Conservation (phyloP, 2,888 invertebrate species). For the Margaritifera margaritifera region DNA sequence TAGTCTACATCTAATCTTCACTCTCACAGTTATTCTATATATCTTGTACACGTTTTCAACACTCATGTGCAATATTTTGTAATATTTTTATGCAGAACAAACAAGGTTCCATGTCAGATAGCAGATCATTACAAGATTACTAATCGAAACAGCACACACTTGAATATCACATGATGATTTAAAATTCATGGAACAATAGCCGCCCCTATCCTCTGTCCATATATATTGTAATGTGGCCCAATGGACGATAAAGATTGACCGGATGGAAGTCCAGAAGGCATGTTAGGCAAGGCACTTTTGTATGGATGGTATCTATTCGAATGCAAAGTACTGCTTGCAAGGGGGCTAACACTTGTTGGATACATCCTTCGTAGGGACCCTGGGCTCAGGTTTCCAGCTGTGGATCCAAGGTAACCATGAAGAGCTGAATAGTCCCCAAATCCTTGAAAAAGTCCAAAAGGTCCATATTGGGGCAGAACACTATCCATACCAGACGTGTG, state of each 20-base stretch:
- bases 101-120: too few species aligned
- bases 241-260: slow-evolving; percentile 79
- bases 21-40: too few species aligned
- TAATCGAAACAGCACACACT: too few species aligned
- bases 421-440: slow-evolving; percentile 23
- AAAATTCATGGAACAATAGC: slow-evolving; percentile 49
- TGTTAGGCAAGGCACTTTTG: slow-evolving; percentile 79
- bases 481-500: slow-evolving; percentile 79
- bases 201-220: slow-evolving; percentile 77
- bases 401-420: slow-evolving; percentile 30
- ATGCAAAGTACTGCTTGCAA: slow-evolving; percentile 80
- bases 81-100: too few species aligned
- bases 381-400: slow-evolving; percentile 69
- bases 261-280: slow-evolving; percentile 72
- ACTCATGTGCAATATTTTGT: too few species aligned
- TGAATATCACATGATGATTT: not conserved
- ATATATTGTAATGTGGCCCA: slow-evolving; percentile 85
- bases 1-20: too few species aligned
- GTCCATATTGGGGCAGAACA: slow-evolving; percentile 34
- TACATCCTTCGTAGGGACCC: slow-evolving; percentile 86
- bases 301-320: slow-evolving; percentile 94
- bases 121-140: too few species aligned
- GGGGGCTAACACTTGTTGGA: slow-evolving; percentile 77
- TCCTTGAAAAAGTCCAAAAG: slow-evolving; percentile 39
- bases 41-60: too few species aligned